A percentile compares a stretch with the other conserved stretches of the same genome.
Evolutionary conservation across 2,797 vertebrate species (phyloP).

Genomic region (Apodemus agrarius): DNA sequence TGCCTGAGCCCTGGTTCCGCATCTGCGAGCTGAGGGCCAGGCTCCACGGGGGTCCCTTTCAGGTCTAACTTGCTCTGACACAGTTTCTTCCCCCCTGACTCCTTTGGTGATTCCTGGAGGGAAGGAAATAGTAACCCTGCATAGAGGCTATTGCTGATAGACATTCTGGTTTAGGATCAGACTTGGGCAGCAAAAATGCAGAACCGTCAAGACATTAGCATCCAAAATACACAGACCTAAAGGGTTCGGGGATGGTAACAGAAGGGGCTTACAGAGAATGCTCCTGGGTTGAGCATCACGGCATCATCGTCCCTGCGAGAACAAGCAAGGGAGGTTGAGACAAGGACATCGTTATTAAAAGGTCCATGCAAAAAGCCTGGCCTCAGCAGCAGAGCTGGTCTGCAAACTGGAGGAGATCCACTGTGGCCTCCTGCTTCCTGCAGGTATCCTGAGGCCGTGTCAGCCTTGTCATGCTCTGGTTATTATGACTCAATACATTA

Average conservation of each 20-base stretch:
- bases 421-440: neutral
- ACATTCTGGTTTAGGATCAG: neutral
- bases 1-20: neutral
- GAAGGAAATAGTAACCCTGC: neutral
- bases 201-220: neutral
- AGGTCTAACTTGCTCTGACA: neutral
- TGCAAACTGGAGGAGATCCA: neutral
- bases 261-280: neutral
- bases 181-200: neutral
- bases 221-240: neutral
- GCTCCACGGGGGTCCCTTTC: neutral
- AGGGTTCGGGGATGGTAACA: neutral
- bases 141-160: neutral
- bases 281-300: neutral
- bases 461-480: neutral
- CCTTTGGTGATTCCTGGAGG: neutral
- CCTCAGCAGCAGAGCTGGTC: neutral
- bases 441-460: neutral
- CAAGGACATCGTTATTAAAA: neutral
- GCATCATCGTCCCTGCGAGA: neutral
- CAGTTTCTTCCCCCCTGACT: neutral
- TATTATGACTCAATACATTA: neutral
- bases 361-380: neutral
- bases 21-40: neutral
- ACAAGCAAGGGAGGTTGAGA: neutral